These are phyloP conservation scores for Quiscalus mexicanus DNA, from an alignment of 2,113 vertebrate genomes.

Conservation along the genomic window DNA sequence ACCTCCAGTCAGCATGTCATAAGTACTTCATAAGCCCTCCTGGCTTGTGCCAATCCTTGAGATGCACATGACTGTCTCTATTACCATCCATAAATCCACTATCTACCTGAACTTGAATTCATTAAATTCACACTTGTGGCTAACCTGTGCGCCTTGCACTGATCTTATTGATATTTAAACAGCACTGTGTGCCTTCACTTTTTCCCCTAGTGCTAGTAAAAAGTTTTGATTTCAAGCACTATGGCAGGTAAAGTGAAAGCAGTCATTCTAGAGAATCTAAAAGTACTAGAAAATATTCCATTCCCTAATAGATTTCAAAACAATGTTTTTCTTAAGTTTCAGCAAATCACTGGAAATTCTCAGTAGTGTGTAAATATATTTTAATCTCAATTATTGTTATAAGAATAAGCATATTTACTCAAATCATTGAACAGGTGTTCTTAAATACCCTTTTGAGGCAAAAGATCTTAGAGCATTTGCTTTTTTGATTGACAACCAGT, in stretches of 20 bases:
- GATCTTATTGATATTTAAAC: background rate
- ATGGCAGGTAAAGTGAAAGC: background rate
- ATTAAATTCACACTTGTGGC: background rate
- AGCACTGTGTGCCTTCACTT: background rate
- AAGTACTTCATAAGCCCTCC: background rate
- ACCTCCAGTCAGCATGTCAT: background rate
- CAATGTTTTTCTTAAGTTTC: background rate
- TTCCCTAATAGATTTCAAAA: background rate
- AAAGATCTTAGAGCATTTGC: background rate
- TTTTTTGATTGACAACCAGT: background rate
- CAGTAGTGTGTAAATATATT: background rate
- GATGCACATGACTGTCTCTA: background rate
- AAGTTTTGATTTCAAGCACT: background rate
- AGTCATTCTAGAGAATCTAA: background rate
- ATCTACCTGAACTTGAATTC: background rate
- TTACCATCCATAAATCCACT: background rate
- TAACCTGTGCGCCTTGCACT: background rate
- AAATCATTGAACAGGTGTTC: background rate
- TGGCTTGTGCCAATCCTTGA: background rate
- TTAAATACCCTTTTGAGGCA: background rate
- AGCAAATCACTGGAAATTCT: background rate
- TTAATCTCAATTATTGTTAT: background rate
- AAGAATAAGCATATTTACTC: background rate
- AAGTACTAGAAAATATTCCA: background rate
- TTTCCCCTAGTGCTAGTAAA: background rate